Evolutionary conservation across 2,113 vertebrate species (phyloP), one percentile per base, ranked within the genome.

Genomic region (Pogonocichla stellata): DNA sequence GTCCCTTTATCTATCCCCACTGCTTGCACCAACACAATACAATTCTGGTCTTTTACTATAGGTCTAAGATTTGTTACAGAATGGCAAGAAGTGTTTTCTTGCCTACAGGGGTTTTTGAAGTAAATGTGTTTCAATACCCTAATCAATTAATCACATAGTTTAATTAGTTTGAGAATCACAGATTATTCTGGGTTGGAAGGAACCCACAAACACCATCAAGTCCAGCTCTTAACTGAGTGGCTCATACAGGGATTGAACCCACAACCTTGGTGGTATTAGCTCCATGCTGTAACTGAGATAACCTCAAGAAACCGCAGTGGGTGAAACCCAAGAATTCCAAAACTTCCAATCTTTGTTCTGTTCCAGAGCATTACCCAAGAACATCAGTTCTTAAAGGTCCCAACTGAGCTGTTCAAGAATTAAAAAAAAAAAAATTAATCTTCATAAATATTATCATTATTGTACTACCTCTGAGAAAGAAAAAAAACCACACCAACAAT

Each of bases 291-390:
- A 38, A 38, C 34, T 1, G 2, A 11, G 2, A 43, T 18, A 75
- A 66, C 14, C 5, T 50, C 25, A 25, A 34, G 43, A 67, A 19
- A 65, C 0, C 1, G 6, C 8, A n/a, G 12, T 4, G 7, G 1
- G 1, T 14, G 3, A 57, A 31, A 82, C 5, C 5, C 26, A 91
- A 34, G 28, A 61, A 57, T 53, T 51, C 5, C 40, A 40, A 71
- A 85, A 14, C 4, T 65, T 81, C 22, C 16, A 79, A 43, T 10
- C 1, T 69, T 92, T 69, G 1, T 34, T 90, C 33, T 69, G 6
- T 58, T 88, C 62, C 51, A 81, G 14, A 62, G 16, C 9, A 58
- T 45, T 79, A 66, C 5, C 14, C 51, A 70, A 60, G 17, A 64
- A 60, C 4, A 34, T 43, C 6, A 48, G 31, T 6, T 38, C 18